Evolutionary conservation across 2,888 invertebrate genomes (phyloP), one percentile per base, ranked within the genome.

Genomic region (Pristionchus arcanus): DNA sequence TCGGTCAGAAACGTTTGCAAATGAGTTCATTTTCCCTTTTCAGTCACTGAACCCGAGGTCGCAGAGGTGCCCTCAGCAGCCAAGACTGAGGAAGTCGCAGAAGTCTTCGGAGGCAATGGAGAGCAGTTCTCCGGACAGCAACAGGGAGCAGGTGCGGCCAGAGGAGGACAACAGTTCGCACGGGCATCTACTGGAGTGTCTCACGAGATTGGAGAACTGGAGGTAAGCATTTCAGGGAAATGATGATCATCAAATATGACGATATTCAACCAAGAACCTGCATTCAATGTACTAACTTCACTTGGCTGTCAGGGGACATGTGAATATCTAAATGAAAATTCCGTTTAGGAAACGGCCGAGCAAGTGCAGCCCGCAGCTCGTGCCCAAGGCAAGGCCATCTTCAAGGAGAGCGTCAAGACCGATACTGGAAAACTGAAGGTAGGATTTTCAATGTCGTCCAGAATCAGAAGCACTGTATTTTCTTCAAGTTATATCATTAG

Each of bases 331-430:
- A 49, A 11, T 49, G 13, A 13, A 49, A 13, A n/a, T 31, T 28
- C 19, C 53, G 31, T 85, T 59, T 11, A 85, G 84, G 84, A 87
- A n/a, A 13, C 42, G 21, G 19, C 16, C 34, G 63, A 31, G 31
- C 86, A 53, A 66, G 66, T 66, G 16, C 87, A 59, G 55, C 59
- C 87, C 0, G 0, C 53, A 9, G 83, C 81, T 42, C 81, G 89
- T 5, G 89, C 83, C 21, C 81, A 59, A 19, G 81, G 77, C 16
- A 89, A 66, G 49, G 49, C 89, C 28, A 89, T 68, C 59, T 89
- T 89, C 89, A 89, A 81, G 89, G 89, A 89, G 42, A 19, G 71
- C 34, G 87, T 83, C 49, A 89, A 89, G n/a, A 25, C 68, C 4
- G 9, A 15, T 42, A 68, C 87, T n/a, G 68, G 68, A 13, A 87